phyloP scores from a whole-genome alignment of 1,140 invertebrate species.

The Maniola jurtina region DNA sequence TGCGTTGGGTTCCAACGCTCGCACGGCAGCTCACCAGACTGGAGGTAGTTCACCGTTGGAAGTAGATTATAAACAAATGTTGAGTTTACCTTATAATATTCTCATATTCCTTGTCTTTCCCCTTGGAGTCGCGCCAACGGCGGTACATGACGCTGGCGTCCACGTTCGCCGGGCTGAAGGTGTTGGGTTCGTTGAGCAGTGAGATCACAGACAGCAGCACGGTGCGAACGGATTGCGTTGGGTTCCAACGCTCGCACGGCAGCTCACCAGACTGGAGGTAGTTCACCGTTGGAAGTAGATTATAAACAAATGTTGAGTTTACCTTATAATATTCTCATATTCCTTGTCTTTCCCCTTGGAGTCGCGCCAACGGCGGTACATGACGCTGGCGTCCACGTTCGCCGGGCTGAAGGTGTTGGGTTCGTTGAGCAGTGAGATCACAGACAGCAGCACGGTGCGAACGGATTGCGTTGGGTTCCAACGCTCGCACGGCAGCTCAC shows the following conservation, averaged over 20 bases:
- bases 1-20: conserved; percentile 99
- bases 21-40: conserved; percentile 98
- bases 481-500: conserved; percentile 98
- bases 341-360: conserved; percentile 89
- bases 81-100: conserved; percentile 99
- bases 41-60: conserved; percentile 99
- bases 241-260: conserved; percentile 99
- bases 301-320: conserved; percentile 84
- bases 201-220: conserved; percentile 99
- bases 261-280: conserved; percentile 99
- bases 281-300: conserved; percentile 98
- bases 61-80: conserved; percentile 91
- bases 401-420: conserved; percentile 99
- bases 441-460: conserved; percentile 97
- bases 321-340: conserved; percentile 99
- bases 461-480: conserved; percentile 99
- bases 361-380: conserved; percentile 99
- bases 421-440: conserved; percentile 99
- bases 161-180: conserved; percentile 99
- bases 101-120: conserved; percentile 99
- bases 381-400: conserved; percentile 99
- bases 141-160: conserved; percentile 99
- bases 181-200: conserved; percentile 99
- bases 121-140: conserved; percentile 98
- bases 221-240: conserved; percentile 99